These are phyloP conservation scores for Pomacea canaliculata DNA, from an alignment of 2,888 invertebrate genomes.

Conservation along the genomic window DNA sequence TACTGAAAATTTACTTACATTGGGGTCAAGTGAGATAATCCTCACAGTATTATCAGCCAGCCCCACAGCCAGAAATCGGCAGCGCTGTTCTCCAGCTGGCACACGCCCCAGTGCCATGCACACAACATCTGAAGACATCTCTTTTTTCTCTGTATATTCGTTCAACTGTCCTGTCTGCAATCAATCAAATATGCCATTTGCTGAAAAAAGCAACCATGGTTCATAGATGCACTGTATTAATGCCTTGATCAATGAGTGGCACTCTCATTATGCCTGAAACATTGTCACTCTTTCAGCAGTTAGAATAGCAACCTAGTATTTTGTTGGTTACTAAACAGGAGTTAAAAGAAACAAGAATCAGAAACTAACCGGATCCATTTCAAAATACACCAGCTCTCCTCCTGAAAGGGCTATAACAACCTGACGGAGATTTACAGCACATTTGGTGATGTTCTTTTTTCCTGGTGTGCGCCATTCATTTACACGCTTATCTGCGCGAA, in stretches of 20 bases:
- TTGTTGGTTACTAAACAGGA: too few species aligned
- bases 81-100: conserved; percentile 93
- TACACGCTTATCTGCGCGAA: conserved; percentile 96
- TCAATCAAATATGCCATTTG: conserved; percentile 31
- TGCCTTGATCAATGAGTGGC: too few species aligned
- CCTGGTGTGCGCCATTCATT: conserved; percentile 99
- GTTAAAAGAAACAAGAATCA: background rate
- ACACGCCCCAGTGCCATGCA: conserved; percentile 98
- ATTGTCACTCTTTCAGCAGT: too few species aligned
- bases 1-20: conserved; percentile 73
- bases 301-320: too few species aligned
- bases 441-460: conserved; percentile 95
- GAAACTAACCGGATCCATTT: conserved; percentile 96
- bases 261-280: too few species aligned
- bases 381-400: conserved; percentile 98
- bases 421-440: conserved; percentile 98
- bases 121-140: conserved; percentile 95
- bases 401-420: conserved; percentile 98
- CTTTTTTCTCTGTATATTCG: conserved; percentile 97
- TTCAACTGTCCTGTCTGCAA: conserved; percentile 94
- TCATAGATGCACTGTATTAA: too few species aligned
- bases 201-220: too few species aligned
- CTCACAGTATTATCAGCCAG: conserved; percentile 96
- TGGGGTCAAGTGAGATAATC: conserved; percentile 96
- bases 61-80: conserved; percentile 95